Conservation (phyloP, 2,797 vertebrate genomes). For the Peromyscus eremicus region DNA sequence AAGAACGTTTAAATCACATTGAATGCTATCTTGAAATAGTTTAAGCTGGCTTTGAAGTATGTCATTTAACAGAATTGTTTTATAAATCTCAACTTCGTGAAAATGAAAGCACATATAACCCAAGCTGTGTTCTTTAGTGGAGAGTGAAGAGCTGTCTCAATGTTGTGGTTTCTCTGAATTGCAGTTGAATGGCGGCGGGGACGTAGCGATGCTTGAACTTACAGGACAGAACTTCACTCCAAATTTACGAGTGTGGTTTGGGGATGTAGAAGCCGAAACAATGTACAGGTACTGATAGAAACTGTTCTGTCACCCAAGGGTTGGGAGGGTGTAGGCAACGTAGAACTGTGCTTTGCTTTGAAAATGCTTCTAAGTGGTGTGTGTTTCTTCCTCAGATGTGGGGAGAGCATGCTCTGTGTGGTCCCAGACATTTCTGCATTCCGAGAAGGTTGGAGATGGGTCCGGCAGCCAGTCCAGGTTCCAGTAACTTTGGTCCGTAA, state of each 20-base stretch:
- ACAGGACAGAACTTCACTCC: conserved; percentile 99
- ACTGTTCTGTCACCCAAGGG: not conserved
- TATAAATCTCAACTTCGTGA: not conserved
- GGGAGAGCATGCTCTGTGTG: conserved; percentile 99
- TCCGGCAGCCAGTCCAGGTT: conserved; percentile 98
- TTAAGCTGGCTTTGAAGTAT: conserved; percentile 53
- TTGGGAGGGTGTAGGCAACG: not conserved
- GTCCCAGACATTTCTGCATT: conserved; percentile 99
- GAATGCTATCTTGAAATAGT: conserved; percentile 7
- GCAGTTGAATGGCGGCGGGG: conserved; percentile 98
- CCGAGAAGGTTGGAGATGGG: conserved; percentile 99
- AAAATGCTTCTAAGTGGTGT: conserved; percentile 12
- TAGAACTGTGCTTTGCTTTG: not conserved
- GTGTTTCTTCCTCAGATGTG: conserved; percentile 91
- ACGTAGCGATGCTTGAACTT: conserved; percentile 99
- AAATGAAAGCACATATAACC: conserved; percentile 31
- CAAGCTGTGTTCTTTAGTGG: conserved; percentile 13
- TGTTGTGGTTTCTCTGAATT: conserved; percentile 68
- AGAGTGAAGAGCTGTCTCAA: conserved; percentile 46
- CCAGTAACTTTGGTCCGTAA: conserved; percentile 99
- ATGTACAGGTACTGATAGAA: conserved; percentile 96
- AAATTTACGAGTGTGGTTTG: conserved; percentile 99
- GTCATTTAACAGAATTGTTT: conserved; percentile 47
- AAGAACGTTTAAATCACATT: conserved; percentile 32
- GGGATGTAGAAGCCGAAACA: conserved; percentile 99